A percentile compares a stretch with the other conserved stretches of the same genome.
Conservation (phyloP, 2,113 vertebrate genomes). For the Phylloscopus trochilus region DNA sequence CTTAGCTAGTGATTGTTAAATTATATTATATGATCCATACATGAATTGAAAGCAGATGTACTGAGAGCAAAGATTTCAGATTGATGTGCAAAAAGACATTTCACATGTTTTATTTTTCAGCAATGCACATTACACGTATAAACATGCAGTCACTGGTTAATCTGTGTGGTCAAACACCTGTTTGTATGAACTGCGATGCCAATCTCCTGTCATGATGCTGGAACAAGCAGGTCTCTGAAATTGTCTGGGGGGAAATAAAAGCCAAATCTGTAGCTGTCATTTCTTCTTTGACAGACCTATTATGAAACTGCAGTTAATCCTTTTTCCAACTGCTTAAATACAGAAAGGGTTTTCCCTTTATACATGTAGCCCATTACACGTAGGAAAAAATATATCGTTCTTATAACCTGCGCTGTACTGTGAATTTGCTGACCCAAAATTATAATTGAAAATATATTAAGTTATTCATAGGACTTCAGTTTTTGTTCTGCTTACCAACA, state of each 20-base stretch:
- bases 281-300: background rate
- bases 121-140: slow-evolving; percentile 12
- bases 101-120: slow-evolving; percentile 47
- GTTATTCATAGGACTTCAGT: accelerated
- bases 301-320: background rate
- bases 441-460: background rate
- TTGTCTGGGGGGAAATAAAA: background rate
- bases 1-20: background rate
- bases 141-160: slow-evolving; percentile 25
- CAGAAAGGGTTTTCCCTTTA: background rate
- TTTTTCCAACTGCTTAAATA: background rate
- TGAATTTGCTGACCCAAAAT: background rate
- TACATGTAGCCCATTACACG: background rate
- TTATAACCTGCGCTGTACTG: background rate
- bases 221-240: background rate
- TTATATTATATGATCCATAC: too few relatives aligned
- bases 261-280: background rate
- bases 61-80: slow-evolving; percentile 10
- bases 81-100: background rate
- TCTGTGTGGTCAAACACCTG: background rate
- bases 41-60: background rate
- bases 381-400: background rate
- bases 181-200: background rate
- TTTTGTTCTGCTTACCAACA: background rate
- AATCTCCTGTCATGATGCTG: background rate